Percentiles rank a stretch among this genome's conserved stretches.
Evolutionary conservation across 2,113 vertebrate species (phyloP).

Genomic region (Trogon melanurus): DNA sequence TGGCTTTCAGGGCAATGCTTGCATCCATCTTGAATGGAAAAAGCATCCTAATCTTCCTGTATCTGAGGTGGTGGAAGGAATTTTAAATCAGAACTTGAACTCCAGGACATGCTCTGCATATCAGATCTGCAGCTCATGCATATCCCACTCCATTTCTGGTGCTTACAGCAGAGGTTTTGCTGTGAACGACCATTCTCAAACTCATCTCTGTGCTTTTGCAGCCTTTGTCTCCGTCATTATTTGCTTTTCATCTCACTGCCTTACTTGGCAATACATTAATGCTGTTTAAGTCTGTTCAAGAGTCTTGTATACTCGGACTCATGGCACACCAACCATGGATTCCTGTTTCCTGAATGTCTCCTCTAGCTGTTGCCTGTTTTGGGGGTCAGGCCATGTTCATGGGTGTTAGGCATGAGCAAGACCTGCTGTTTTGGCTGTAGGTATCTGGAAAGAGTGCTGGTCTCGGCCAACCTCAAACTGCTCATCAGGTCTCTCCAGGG

Average conservation of each 20-base stretch:
- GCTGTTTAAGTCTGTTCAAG: not conserved
- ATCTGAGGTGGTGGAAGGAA: not conserved
- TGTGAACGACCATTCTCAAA: not conserved
- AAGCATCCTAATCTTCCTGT: not conserved
- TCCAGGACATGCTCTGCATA: not conserved
- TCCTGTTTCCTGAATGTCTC: not conserved
- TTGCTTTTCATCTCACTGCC: not conserved
- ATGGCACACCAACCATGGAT: not conserved
- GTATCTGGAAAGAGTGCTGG: not conserved
- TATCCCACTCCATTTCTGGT: not conserved
- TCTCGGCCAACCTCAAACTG: fast-evolving
- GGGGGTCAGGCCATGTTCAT: not conserved
- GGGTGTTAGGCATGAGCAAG: not conserved
- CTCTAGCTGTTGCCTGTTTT: not conserved
- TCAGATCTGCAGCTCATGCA: not conserved
- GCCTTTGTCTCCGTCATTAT: not conserved
- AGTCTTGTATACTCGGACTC: not conserved
- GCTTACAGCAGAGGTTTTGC: not conserved
- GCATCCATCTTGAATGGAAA: not conserved
- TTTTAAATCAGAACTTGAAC: slow-evolving; percentile 5
- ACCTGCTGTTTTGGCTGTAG: not conserved
- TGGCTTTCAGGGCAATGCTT: not conserved
- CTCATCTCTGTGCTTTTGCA: not conserved
- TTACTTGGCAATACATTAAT: not conserved
- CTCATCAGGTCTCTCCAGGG: not conserved